These are phyloP conservation scores for Ellobius talpinus DNA, from an alignment of 2,113 vertebrate genomes.

Conservation along the genomic window DNA sequence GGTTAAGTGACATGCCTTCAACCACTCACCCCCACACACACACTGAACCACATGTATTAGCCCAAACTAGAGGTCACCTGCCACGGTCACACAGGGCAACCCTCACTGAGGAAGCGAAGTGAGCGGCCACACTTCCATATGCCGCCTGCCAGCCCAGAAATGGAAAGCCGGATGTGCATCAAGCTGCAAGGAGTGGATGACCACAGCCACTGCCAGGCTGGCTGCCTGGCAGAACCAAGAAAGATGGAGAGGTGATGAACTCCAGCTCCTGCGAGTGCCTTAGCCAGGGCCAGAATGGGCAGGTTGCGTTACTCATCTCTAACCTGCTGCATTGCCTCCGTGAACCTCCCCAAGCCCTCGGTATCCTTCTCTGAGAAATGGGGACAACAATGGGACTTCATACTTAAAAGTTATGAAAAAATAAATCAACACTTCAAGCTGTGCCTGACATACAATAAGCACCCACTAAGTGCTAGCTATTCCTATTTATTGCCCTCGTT, in stretches of 20 bases:
- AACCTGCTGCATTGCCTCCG: neutral
- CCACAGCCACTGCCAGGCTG: neutral
- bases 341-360: neutral
- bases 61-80: neutral
- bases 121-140: neutral
- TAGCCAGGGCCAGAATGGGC: neutral
- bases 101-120: neutral
- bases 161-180: accelerated
- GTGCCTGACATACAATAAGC: neutral
- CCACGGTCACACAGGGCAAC: neutral
- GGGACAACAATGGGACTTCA: neutral
- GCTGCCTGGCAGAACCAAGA: neutral
- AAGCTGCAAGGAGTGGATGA: neutral
- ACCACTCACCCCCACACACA: neutral
- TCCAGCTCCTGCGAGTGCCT: neutral
- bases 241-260: neutral
- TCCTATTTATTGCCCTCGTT: neutral
- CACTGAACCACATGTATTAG: neutral
- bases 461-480: neutral
- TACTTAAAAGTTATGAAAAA: neutral
- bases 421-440: neutral
- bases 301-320: neutral
- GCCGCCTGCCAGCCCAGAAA: neutral
- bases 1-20: neutral
- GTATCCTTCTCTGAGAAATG: constrained; percentile 14